Evolutionary conservation across 2,888 invertebrate species (phyloP).

Genomic region (Andrena hattorfiana): DNA sequence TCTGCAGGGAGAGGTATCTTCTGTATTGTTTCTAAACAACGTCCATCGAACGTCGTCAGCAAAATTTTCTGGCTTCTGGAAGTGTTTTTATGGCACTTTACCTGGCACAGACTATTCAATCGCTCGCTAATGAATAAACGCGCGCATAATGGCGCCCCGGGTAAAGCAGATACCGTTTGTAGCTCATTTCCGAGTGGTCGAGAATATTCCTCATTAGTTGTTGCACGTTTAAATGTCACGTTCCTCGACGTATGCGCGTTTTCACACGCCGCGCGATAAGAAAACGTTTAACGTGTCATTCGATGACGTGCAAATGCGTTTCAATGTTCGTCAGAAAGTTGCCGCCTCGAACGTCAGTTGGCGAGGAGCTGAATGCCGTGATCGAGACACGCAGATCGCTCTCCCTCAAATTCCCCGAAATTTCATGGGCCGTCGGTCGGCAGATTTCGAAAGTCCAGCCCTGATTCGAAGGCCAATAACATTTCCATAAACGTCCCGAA

Average conservation of each 20-base stretch:
- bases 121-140: conserved; percentile 64
- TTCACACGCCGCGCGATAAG: conserved; percentile 37
- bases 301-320: conserved; percentile 10
- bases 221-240: conserved; percentile 63
- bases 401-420: no score
- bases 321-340: conserved; percentile 5
- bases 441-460: neutral
- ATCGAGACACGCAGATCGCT: no score
- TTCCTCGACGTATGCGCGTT: conserved; percentile 48
- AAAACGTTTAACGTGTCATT: conserved; percentile 48
- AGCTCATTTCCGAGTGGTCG: conserved; percentile 69
- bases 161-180: conserved; percentile 51
- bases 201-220: conserved; percentile 70
- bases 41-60: conserved; percentile 20
- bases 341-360: neutral
- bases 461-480: neutral
- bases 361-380: no score
- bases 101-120: conserved; percentile 39
- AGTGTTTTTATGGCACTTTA: conserved; percentile 39
- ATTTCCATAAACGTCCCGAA: neutral
- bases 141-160: conserved; percentile 53
- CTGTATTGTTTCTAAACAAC: conserved; percentile 31
- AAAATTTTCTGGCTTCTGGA: conserved; percentile 21
- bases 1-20: no score
- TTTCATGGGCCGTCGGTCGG: no score